Conservation (phyloP, 2,113 vertebrate genomes). For the Callaeas wilsoni region DNA sequence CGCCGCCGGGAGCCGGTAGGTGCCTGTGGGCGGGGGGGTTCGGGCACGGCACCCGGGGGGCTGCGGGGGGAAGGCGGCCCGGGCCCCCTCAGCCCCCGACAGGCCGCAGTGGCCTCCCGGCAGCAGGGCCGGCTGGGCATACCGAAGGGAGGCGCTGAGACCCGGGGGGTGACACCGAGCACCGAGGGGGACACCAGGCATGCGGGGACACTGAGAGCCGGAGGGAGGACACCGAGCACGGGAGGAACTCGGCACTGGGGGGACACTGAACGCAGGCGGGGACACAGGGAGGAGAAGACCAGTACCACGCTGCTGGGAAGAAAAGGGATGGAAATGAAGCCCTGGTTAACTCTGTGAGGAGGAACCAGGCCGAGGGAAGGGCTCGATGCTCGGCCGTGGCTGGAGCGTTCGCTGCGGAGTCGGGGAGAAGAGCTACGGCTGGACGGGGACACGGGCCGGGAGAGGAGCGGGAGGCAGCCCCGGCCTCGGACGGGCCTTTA, state of each 20-base stretch:
- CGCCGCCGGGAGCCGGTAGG: background rate
- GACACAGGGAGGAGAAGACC: background rate
- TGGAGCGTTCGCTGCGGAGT: background rate
- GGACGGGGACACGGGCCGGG: accelerated
- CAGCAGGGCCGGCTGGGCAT: background rate
- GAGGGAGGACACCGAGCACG: background rate
- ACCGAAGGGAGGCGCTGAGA: background rate
- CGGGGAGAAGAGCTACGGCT: background rate
- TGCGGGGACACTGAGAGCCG: background rate
- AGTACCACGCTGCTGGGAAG: background rate
- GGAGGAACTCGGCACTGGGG: background rate
- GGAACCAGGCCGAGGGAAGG: background rate
- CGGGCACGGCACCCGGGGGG: background rate
- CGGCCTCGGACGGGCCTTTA: background rate
- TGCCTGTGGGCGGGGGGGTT: background rate
- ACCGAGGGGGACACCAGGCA: accelerated
- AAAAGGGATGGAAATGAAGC: background rate
- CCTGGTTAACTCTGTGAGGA: background rate
- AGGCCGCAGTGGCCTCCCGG: background rate
- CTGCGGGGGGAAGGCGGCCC: too few species aligned
- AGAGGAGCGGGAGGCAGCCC: background rate
- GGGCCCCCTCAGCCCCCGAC: background rate
- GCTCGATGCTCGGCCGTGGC: background rate
- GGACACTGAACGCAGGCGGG: background rate
- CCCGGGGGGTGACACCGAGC: background rate